Conservation (phyloP, 2,113 vertebrate genomes). For the Paramormyrops kingsleyae region DNA sequence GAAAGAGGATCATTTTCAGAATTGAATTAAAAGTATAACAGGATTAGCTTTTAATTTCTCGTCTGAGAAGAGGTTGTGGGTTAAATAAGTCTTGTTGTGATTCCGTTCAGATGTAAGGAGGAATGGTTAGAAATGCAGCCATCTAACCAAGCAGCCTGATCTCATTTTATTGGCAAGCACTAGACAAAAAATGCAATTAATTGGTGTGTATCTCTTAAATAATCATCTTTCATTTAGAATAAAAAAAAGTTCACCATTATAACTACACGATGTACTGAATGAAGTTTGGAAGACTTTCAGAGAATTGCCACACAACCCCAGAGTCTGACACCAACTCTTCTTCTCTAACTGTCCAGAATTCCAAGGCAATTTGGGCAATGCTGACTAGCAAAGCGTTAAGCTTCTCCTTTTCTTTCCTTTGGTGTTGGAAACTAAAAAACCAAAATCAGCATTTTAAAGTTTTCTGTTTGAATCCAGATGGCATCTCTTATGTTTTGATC, state of each 20-base stretch:
- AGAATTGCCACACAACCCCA: neutral
- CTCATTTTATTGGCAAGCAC: neutral
- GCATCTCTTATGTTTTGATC: constrained; percentile 4
- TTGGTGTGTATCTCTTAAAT: neutral
- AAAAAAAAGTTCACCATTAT: neutral
- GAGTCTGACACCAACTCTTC: neutral
- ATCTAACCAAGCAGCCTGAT: neutral
- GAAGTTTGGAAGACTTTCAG: neutral
- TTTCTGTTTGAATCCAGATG: neutral
- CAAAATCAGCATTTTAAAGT: neutral
- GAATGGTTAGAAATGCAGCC: neutral
- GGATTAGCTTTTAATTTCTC: neutral
- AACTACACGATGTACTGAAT: neutral
- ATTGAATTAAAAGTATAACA: neutral
- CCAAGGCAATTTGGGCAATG: neutral
- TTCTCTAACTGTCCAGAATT: neutral
- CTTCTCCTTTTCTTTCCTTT: neutral
- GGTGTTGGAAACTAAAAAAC: neutral
- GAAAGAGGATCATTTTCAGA: neutral
- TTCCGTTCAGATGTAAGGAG: neutral
- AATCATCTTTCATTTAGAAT: neutral
- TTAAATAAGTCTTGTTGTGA: neutral
- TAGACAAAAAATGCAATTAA: neutral
- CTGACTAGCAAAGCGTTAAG: neutral
- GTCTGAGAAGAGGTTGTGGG: neutral